Conservation (phyloP, 2,888 invertebrate species). For the Sinodicranocentrus sp. region DNA sequence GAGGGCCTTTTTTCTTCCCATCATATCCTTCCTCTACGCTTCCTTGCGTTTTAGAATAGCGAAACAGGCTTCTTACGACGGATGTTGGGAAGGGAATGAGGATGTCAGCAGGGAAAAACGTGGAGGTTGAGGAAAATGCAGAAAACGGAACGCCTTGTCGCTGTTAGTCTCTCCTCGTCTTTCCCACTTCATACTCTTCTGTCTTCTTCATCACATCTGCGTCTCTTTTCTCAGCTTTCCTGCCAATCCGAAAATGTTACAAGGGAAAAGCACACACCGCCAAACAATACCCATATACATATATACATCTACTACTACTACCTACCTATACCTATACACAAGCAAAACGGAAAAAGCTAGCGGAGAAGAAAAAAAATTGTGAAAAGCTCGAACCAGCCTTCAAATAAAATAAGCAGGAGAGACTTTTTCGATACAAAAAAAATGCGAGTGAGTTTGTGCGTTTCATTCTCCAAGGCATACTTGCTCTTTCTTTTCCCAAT, state of each 20-base stretch:
- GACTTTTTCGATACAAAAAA: too few species aligned
- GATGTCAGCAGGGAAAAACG: slow-evolving; percentile 50
- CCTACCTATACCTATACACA: too few species aligned
- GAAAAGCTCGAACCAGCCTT: too few species aligned
- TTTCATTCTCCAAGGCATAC: too few species aligned
- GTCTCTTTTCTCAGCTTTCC: slow-evolving; percentile 26
- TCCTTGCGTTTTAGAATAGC: background rate
- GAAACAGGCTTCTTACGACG: background rate
- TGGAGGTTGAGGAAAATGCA: slow-evolving; percentile 17
- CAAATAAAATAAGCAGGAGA: too few species aligned
- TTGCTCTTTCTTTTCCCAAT: too few species aligned
- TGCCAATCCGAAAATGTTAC: slow-evolving; percentile 40
- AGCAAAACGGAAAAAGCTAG: too few species aligned
- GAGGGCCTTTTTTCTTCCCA: slow-evolving; percentile 15
- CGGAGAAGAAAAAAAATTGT: too few species aligned
- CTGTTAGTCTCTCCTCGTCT: background rate
- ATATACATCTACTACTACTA: too few species aligned
- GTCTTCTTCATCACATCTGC: slow-evolving; percentile 22
- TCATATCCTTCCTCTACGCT: slow-evolving; percentile 29
- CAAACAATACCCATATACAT: too few species aligned
- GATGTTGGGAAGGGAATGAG: slow-evolving; percentile 46
- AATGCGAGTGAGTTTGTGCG: too few species aligned
- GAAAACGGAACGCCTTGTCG: slow-evolving; percentile 29
- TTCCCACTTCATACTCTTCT: background rate
- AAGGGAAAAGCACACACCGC: too few species aligned